Percentiles rank a stretch among this genome's conserved stretches.
Conservation (phyloP, 2,113 vertebrate species). For the Chunga burmeisteri region DNA sequence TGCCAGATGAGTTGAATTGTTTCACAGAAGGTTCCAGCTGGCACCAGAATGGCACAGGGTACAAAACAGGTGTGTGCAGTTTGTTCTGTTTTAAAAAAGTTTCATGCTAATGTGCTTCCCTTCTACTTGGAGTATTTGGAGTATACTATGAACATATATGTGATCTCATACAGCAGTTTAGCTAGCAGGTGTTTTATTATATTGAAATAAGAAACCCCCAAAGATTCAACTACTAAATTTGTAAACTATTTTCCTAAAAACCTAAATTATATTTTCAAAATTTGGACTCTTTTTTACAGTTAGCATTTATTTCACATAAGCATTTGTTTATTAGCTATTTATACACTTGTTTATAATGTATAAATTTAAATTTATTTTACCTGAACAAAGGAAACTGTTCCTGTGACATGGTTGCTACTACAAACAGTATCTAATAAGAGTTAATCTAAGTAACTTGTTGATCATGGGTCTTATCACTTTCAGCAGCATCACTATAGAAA, state of each 20-base stretch:
- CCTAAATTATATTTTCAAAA: neutral
- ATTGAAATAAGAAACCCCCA: neutral
- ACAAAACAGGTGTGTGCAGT: neutral
- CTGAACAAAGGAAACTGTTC: neutral
- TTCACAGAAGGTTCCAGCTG: accelerated
- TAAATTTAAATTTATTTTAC: neutral
- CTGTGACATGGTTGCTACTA: neutral
- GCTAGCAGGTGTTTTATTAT: neutral
- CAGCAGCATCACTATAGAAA: neutral
- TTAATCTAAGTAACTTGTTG: neutral
- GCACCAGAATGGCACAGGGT: neutral
- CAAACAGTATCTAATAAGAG: neutral
- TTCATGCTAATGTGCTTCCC: neutral
- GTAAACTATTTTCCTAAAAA: neutral
- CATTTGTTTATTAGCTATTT: neutral
- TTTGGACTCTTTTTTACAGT: neutral
- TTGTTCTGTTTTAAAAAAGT: neutral
- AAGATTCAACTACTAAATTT: neutral
- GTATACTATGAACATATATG: neutral
- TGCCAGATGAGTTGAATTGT: neutral
- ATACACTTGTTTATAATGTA: neutral
- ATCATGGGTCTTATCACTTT: neutral
- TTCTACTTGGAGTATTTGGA: neutral
- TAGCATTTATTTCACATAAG: neutral
- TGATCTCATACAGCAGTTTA: neutral